Conservation (phyloP, 1,140 invertebrate genomes). For the Pseudomyrmex dendroicus region DNA sequence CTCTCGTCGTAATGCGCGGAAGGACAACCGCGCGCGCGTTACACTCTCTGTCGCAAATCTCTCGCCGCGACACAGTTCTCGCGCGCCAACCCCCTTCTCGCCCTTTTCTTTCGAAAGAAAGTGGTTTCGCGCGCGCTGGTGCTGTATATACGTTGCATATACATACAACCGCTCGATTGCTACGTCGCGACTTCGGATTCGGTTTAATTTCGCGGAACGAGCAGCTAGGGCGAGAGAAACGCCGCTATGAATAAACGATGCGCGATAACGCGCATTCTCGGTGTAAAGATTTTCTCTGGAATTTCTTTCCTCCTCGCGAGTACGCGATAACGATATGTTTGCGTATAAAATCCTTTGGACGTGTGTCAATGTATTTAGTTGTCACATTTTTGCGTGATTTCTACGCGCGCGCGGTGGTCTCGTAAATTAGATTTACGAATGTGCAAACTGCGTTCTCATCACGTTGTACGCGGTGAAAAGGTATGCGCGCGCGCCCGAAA, state of each 20-base stretch:
- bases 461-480: background rate
- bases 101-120: background rate
- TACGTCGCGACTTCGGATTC: slow-evolving; percentile 3
- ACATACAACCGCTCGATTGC: slow-evolving; percentile 45
- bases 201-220: slow-evolving; percentile 62
- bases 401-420: too few species aligned
- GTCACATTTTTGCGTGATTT: too few species aligned
- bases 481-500: background rate
- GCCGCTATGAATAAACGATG: background rate
- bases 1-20: slow-evolving; percentile 53
- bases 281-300: background rate
- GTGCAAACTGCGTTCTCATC: background rate
- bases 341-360: background rate
- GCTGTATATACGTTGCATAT: background rate
- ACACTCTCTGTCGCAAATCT: slow-evolving; percentile 25
- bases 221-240: background rate
- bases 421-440: background rate
- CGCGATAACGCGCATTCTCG: background rate
- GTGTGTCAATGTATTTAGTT: too few species aligned
- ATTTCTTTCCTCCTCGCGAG: background rate
- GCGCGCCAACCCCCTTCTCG: background rate
- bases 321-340: background rate
- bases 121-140: slow-evolving; percentile 21
- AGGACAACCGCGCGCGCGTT: slow-evolving; percentile 45
- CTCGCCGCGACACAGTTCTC: slow-evolving; percentile 43